phyloP scores from a whole-genome alignment of 2,888 invertebrate genomes.

The Bombylius discolor region DNA sequence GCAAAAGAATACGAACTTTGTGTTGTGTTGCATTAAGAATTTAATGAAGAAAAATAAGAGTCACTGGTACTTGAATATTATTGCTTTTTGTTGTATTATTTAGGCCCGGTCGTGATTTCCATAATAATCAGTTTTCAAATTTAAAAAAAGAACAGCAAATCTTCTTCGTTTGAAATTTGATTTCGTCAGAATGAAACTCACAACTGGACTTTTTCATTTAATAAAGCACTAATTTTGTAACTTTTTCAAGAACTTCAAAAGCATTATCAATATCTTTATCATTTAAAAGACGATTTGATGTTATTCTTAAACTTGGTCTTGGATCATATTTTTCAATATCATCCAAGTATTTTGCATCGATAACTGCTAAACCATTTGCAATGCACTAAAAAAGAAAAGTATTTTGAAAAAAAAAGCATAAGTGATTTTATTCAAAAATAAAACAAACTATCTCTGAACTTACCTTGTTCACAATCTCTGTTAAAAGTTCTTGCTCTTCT shows the following conservation, averaged over 20 bases:
- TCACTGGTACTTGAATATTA: too few species aligned
- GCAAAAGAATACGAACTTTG: too few species aligned
- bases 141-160: too few species aligned
- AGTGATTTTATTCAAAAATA: too few species aligned
- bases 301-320: conserved; percentile 59
- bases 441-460: background rate
- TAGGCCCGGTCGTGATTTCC: too few species aligned
- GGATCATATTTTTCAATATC: conserved; percentile 50
- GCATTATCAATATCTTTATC: conserved; percentile 46
- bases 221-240: conserved; percentile 20
- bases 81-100: too few species aligned
- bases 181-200: too few species aligned
- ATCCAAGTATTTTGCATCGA: conserved; percentile 55
- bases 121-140: too few species aligned
- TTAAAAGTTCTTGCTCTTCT: conserved; percentile 43
- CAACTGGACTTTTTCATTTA: too few species aligned
- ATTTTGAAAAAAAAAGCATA: background rate
- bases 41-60: too few species aligned
- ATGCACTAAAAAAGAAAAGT: conserved; percentile 39
- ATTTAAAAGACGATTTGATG: conserved; percentile 51
- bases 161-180: too few species aligned
- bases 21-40: too few species aligned
- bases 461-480: conserved; percentile 46
- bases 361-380: conserved; percentile 53
- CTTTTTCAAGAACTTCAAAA: conserved; percentile 33